Base-by-base conservation (phyloP, 1,140 invertebrate genomes). In the Pseudomyrmex concolor region DNA sequence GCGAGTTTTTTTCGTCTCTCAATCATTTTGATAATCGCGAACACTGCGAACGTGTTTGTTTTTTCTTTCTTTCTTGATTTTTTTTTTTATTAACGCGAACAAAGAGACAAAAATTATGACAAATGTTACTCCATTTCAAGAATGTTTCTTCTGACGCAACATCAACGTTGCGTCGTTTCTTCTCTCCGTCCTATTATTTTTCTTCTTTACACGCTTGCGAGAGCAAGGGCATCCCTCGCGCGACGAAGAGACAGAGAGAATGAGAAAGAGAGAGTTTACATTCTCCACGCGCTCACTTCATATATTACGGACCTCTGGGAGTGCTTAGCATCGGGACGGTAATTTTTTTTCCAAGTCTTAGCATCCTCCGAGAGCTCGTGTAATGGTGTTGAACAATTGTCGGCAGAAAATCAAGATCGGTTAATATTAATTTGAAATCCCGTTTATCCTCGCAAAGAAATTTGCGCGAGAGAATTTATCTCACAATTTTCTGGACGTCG, bases 251-350 rank as follows among this genome's bases (percentile, higher is more conserved):
- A 34, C 34, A 34, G 34, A 5, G 34, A 34, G 34, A 34, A 5
- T 5, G 25, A 34, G 25, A 34, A 7, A 12, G 22, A 82, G 80
- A 50, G 57, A 34, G 70, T 84, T 84, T 86, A 70, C 59, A 84
- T 81, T 71, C 80, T 72, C 13, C 48, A 50, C 54, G 64, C 72
- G 17, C 25, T 62, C 67, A 59, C 67, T 84, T 86, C 86, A 86
- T 87, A 86, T 78, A 86, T 87, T 87, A 86, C 60, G 15, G 48
- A 25, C 59, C 66, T 55, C 59, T 57, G 80, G 86, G 85, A 70
- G 55, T 83, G 50, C 86, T 86, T 86, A 84, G 50, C 45, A 71
- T 86, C 50, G 59, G 45, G 48, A 59, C 25, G 55, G 60, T 77
- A 83, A 87, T 86, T 84, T 84, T 86, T 84, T 84, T 82, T 78